These are phyloP conservation scores for Drosophila percnosoma DNA, from an alignment of 2,888 invertebrate genomes.

Conservation along the genomic window DNA sequence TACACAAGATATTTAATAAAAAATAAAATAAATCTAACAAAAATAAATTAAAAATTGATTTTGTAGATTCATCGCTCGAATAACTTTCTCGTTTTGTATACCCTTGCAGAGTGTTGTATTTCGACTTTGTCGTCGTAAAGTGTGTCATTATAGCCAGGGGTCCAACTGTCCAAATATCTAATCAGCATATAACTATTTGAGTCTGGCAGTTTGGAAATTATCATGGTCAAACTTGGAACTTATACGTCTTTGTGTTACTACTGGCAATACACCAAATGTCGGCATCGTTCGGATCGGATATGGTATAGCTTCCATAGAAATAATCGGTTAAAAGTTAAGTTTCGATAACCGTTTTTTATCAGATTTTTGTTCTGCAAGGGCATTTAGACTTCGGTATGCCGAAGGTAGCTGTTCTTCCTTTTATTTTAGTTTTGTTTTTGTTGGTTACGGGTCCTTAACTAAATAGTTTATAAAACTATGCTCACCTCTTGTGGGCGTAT, in stretches of 20 bases:
- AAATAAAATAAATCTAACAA: constrained; percentile 24
- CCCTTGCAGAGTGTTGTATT: constrained; percentile 6
- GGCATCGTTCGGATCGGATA: background rate
- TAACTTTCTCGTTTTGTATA: constrained; percentile 17
- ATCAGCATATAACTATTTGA: background rate
- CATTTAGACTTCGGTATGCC: constrained; percentile 5
- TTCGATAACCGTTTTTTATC: background rate
- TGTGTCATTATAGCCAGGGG: background rate
- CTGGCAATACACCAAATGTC: background rate
- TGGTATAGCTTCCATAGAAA: background rate
- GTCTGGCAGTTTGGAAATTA: background rate
- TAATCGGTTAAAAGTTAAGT: background rate
- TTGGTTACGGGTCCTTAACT: constrained; percentile 59
- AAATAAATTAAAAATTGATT: constrained; percentile 13
- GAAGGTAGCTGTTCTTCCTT: constrained; percentile 13
- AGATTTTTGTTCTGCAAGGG: constrained; percentile 9
- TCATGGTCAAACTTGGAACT: background rate
- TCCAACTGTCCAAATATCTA: background rate
- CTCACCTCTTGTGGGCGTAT: constrained; percentile 76
- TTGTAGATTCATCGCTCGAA: constrained; percentile 16
- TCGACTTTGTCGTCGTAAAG: background rate
- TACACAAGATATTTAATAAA: constrained; percentile 29
- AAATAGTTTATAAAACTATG: constrained; percentile 41
- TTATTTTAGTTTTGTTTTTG: constrained; percentile 14
- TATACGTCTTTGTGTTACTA: background rate